Base-by-base conservation (phyloP, 64 coral and sea anemone genomes). In the Astreopora myriophthalma region DNA sequence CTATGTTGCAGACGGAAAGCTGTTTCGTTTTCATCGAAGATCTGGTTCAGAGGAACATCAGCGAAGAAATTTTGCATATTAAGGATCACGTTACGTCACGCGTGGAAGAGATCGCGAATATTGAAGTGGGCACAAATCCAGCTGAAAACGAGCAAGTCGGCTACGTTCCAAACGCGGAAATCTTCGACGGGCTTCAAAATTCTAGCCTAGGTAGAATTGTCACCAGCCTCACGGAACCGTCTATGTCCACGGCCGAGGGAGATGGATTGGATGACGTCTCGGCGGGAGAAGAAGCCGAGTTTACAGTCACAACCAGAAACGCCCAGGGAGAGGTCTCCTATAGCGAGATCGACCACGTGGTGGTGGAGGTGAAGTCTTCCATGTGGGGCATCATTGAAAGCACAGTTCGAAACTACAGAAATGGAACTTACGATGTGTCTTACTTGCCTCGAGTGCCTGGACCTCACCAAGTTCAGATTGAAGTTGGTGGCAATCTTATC, bases 251-350 rank as follows among this genome's bases (percentile, higher is more conserved):
- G 5, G 79, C 89, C 9, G 48, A 91, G 22, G 89, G 89, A 12
- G 89, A 84, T 16, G 89, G 89, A 5, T 35, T 91, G 66, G 28
- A 75, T 19, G 90, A 92, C 19, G 90, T 77, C 0, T 82, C 90
- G 2, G 90, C 84, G 8, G 90, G 90, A 11, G 90, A 92, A 76
- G 90, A 92, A 31, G 80, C 80, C 22, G 80, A 85, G 32, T 92
- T 92, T 76, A 86, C 55, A 22, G 90, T 92, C 2, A 85, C 80
- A 22, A 86, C 90, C 3, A 80, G 79, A 55, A 84, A 92, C 36
- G 31, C 84, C 14, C 82, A 92, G 68, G 90, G 90, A 10, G 82
- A 92, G 16, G 20, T 79, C 14, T 86, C 80, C 42, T 92, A 92
- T 25, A 92, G 90, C 71, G 84, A 75, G 26, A 92, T 92, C 37